Percentiles rank a stretch among this genome's conserved stretches.
phyloP scores from a whole-genome alignment of 2,888 invertebrate species.

The Falcaria lacertinaria region DNA sequence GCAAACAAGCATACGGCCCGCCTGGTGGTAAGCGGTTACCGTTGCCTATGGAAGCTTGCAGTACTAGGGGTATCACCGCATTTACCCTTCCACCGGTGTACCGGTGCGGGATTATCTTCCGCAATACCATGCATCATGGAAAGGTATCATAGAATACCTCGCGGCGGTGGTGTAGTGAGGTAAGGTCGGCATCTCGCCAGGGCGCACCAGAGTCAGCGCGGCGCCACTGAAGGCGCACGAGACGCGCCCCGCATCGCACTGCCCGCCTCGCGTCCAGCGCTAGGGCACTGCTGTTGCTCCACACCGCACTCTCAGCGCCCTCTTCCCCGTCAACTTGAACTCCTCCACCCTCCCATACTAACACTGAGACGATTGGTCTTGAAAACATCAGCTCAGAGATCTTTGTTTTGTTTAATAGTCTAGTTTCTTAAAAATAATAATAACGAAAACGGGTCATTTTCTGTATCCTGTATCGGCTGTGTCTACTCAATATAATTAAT shows the following conservation, averaged over 20 bases:
- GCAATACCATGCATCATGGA: too few species aligned
- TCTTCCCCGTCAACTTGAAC: constrained; percentile 45
- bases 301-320: constrained; percentile 64
- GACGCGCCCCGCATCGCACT: constrained; percentile 65
- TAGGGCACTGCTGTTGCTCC: constrained; percentile 72
- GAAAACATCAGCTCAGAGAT: neutral
- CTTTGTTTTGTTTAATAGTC: too few species aligned
- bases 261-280: constrained; percentile 69
- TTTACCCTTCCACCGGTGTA: too few species aligned
- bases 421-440: too few species aligned
- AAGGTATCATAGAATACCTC: constrained; percentile 46
- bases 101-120: too few species aligned
- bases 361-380: constrained; percentile 32
- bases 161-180: constrained; percentile 65
- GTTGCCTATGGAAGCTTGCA: too few species aligned
- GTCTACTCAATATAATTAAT: too few species aligned
- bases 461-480: too few species aligned
- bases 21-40: too few species aligned
- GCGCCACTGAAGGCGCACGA: constrained; percentile 69
- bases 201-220: constrained; percentile 48
- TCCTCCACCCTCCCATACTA: constrained; percentile 74
- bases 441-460: too few species aligned
- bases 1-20: too few species aligned
- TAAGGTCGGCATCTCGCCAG: constrained; percentile 71
- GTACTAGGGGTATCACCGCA: too few species aligned